A percentile compares a stretch with the other conserved stretches of the same genome.
Evolutionary conservation across 2,888 invertebrate species (phyloP).

Genomic region (Seira ritae): DNA sequence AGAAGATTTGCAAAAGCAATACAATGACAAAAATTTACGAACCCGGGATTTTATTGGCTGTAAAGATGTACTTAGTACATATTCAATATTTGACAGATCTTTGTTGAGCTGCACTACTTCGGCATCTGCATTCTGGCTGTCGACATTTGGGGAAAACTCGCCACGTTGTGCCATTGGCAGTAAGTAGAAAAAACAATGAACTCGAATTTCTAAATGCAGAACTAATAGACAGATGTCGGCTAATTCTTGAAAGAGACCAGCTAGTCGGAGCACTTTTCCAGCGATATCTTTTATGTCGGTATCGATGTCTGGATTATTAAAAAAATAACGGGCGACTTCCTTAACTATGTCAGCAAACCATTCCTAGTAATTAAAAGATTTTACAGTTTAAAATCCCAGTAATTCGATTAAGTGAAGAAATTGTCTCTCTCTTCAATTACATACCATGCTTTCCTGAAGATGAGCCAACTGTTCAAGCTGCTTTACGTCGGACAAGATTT

Average conservation of each 20-base stretch:
- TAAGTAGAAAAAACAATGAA: constrained; percentile 96
- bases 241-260: constrained; percentile 89
- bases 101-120: constrained; percentile 87
- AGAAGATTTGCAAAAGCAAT: neutral
- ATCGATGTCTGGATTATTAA: constrained; percentile 45
- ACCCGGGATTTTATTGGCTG: constrained; percentile 81
- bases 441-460: constrained; percentile 92
- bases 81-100: constrained; percentile 86
- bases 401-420: constrained; percentile 61
- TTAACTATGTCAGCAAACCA: constrained; percentile 81
- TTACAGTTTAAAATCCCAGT: too few species aligned
- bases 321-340: constrained; percentile 62
- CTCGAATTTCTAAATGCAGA: constrained; percentile 94
- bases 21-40: neutral
- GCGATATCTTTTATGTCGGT: constrained; percentile 59
- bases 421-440: constrained; percentile 20
- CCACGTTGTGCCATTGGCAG: constrained; percentile 79
- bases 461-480: constrained; percentile 90
- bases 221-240: constrained; percentile 93
- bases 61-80: constrained; percentile 84
- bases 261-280: constrained; percentile 77
- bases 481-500: constrained; percentile 90
- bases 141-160: constrained; percentile 79
- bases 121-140: constrained; percentile 86
- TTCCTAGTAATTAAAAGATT: constrained; percentile 80